phyloP scores from a whole-genome alignment of 2,113 vertebrate genomes.

The Thamnophis sirtalis region DNA sequence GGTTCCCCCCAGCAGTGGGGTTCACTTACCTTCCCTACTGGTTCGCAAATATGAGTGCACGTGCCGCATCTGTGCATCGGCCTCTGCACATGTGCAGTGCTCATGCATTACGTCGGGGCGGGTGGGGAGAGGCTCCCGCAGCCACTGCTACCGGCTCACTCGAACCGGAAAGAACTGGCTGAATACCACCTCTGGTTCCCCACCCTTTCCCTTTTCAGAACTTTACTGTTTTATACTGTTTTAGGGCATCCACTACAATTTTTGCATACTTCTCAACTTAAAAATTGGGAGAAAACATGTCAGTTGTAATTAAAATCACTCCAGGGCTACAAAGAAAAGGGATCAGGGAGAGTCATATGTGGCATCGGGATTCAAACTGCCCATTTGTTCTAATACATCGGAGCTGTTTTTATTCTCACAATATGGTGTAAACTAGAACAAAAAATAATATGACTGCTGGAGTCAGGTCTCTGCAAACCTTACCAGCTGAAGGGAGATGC shows the following conservation, averaged over 20 bases:
- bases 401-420: background rate
- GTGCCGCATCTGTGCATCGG: too few species aligned
- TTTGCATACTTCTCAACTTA: background rate
- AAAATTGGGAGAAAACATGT: background rate
- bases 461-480: constrained; percentile 5
- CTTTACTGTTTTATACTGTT: background rate
- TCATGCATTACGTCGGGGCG: too few species aligned
- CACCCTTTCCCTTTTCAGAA: background rate
- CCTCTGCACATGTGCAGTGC: too few species aligned
- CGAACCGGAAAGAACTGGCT: too few species aligned
- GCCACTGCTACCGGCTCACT: too few species aligned
- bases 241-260: background rate
- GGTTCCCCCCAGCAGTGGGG: background rate
- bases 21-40: too few species aligned
- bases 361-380: background rate
- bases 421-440: background rate
- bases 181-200: accelerated
- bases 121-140: too few species aligned
- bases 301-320: background rate
- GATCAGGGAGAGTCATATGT: background rate
- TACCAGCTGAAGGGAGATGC: constrained; percentile 63
- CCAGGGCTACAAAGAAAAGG: background rate
- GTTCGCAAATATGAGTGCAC: too few species aligned
- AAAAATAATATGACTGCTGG: background rate
- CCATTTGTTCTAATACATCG: background rate